Percentiles rank a stretch among this genome's conserved stretches.
These are phyloP conservation scores for Chloroceryle amazona DNA, from an alignment of 2,797 vertebrate species.

Conservation along the genomic window DNA sequence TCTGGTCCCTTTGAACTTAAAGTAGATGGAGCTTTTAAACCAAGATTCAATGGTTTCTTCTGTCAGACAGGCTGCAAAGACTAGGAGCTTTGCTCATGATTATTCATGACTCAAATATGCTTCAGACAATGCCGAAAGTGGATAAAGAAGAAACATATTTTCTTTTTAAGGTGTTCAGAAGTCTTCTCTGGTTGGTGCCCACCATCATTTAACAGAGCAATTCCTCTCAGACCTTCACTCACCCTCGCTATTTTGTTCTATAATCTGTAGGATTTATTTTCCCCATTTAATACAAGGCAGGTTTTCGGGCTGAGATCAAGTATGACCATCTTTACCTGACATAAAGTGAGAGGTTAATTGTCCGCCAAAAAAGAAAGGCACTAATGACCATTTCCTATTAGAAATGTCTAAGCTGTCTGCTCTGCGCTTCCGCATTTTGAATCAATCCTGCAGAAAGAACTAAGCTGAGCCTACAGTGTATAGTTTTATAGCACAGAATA, in stretches of 20 bases:
- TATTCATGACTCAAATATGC: not conserved
- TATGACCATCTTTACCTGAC: not conserved
- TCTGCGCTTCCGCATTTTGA: not conserved
- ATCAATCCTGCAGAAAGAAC: not conserved
- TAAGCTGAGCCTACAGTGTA: not conserved
- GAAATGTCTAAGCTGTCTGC: not conserved
- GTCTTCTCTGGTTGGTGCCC: not conserved
- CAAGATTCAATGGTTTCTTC: not conserved
- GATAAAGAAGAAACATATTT: not conserved
- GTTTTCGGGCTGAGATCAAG: not conserved
- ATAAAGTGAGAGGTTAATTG: conserved; percentile 33
- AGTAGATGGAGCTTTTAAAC: not conserved
- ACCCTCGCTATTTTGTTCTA: not conserved
- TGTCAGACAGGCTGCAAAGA: not conserved
- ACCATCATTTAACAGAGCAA: not conserved
- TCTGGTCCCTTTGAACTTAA: not conserved
- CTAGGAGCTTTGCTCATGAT: not conserved
- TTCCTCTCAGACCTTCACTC: not conserved
- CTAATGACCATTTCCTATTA: not conserved
- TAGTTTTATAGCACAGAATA: not conserved
- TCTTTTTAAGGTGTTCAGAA: not conserved
- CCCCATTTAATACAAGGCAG: not conserved
- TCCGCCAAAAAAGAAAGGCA: not conserved
- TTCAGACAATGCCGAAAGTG: not conserved
- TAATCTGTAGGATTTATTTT: not conserved